Base-by-base conservation (phyloP, 2,888 invertebrate genomes). In the Cephus nigrinus region DNA sequence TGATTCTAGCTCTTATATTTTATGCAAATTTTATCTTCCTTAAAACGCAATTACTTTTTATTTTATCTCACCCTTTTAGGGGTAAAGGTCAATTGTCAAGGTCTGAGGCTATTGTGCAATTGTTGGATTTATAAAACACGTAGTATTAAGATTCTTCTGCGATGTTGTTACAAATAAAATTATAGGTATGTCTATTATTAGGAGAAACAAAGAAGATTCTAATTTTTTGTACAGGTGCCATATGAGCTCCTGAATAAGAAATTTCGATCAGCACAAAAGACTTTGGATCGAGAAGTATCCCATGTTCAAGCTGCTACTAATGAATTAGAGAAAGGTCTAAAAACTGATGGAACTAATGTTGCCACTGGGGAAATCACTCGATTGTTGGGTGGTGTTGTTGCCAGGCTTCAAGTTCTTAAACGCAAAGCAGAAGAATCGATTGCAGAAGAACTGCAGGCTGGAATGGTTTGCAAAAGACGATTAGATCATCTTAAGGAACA, bases 171-270 rank as follows among this genome's bases (percentile, higher is more conserved):
- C 23, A 55, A 55, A 55, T 23, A 1, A 23, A 55, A 23, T 9
- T 15, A 55, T 55, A 9, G 55, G 55, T 23, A 55, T 55, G 23
- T 55, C 2, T 55, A 55, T 55, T 55, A 55, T 71, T 71, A 31
- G 31, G 71, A 33, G 31, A 71, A 12, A 69, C 23, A 69, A 33
- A 71, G 30, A 71, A 32, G 30, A 31, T 69, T 30, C 15, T 71
- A 33, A 71, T 71, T 32, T 71, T 71, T 71, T 71, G 31, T 71
- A 31, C 86, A 98, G 97, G 98, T 99, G 83, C 99, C 99, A 1
- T 99, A 99, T 90, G 99, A 99, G 92, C 95, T 99, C 75, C 93
- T 99, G 83, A 99, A 99, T 92, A 99, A 99, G 92, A 97, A 97
- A 87, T 99, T 99, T 91, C 95, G 99, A 77, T 95, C 96, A 73